A percentile compares a stretch with the other conserved stretches of the same genome.
Conservation (phyloP, 2,888 invertebrate species). For the Eilema sororculum region DNA sequence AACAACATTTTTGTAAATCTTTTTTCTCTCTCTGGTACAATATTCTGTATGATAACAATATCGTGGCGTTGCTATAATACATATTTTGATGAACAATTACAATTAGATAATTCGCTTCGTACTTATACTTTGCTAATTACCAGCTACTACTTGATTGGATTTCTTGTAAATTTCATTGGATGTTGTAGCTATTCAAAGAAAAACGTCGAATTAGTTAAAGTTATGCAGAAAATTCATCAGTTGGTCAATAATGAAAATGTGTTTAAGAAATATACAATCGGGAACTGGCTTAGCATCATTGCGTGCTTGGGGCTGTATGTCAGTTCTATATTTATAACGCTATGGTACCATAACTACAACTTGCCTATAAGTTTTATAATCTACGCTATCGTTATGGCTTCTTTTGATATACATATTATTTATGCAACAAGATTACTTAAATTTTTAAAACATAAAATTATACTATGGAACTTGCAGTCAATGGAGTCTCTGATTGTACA, state of each 20-base stretch:
- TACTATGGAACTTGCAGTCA: conserved; percentile 27
- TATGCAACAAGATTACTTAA: no score
- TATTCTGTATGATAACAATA: background rate
- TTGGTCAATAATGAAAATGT: conserved; percentile 3
- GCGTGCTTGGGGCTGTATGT: background rate
- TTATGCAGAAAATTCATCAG: conserved; percentile 23
- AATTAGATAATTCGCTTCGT: background rate
- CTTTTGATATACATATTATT: conserved; percentile 23
- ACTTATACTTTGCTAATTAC: background rate
- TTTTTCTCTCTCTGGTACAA: conserved; percentile 9
- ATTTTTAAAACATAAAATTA: conserved; percentile 27
- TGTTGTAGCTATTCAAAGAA: conserved; percentile 4
- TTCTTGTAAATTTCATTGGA: conserved; percentile 13
- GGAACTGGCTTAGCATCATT: conserved; percentile 9
- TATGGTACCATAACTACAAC: background rate
- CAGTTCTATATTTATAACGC: background rate
- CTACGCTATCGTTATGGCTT: background rate
- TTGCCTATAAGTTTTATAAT: background rate
- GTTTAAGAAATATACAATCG: background rate
- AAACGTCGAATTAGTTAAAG: conserved; percentile 22
- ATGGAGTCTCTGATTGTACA: background rate
- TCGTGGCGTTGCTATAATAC: background rate
- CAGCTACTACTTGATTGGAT: conserved; percentile 4
- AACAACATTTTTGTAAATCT: conserved; percentile 13
- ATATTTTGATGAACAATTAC: background rate